Conservation (phyloP, 1,140 invertebrate genomes). For the Chironomus tepperi region DNA sequence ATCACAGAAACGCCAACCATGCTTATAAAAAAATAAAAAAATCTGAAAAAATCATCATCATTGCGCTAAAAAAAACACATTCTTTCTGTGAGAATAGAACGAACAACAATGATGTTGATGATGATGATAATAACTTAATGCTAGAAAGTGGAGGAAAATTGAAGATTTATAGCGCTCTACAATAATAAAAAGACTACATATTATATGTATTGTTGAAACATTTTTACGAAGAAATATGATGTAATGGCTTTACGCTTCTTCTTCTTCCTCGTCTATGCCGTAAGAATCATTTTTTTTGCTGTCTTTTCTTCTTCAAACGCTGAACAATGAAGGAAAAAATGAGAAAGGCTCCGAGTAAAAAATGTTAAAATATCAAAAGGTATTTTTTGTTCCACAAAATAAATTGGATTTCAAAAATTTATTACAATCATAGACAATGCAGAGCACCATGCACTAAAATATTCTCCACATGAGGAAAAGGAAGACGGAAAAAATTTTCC, state of each 20-base stretch:
- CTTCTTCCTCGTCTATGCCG: background rate
- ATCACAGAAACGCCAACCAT: too few relatives aligned
- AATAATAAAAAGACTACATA: background rate
- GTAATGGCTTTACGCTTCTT: background rate
- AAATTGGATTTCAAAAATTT: conserved; percentile 25
- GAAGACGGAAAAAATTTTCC: too few relatives aligned
- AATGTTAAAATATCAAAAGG: background rate
- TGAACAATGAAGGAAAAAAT: background rate
- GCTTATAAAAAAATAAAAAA: too few relatives aligned
- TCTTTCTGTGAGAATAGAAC: too few relatives aligned
- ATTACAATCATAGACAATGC: conserved; percentile 16
- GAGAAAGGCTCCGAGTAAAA: background rate
- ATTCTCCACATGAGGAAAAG: too few relatives aligned
- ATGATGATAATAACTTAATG: conserved; percentile 14
- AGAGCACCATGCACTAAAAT: background rate
- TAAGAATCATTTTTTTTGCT: background rate
- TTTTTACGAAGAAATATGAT: background rate
- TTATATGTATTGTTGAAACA: background rate
- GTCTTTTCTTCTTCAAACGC: background rate
- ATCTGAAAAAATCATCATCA: too few relatives aligned
- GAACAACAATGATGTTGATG: background rate
- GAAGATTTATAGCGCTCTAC: background rate
- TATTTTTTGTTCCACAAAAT: conserved; percentile 8
- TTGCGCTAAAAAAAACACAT: too few relatives aligned
- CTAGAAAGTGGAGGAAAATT: background rate